phyloP scores from a whole-genome alignment of 2,113 vertebrate species.

The Gallinago jamesoni region DNA sequence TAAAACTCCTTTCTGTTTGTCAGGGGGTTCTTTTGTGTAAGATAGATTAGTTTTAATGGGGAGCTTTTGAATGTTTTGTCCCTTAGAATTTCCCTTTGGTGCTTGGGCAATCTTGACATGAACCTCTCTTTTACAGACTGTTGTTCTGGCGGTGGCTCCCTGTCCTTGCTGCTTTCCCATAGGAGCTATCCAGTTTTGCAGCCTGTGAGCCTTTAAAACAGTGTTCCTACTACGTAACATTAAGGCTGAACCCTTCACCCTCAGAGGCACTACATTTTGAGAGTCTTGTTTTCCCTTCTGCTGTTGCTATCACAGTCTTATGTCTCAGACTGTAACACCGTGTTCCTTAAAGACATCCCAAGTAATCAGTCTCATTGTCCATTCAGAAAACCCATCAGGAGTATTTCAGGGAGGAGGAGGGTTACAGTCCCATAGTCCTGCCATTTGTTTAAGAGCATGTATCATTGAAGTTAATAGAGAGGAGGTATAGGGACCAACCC shows the following conservation, averaged over 20 bases:
- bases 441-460: not conserved
- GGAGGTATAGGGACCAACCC: not conserved
- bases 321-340: not conserved
- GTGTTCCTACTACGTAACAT: not conserved
- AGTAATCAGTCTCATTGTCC: not conserved
- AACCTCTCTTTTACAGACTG: not conserved
- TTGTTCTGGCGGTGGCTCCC: not conserved
- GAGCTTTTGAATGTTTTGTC: not conserved
- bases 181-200: not conserved
- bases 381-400: not conserved
- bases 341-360: not conserved
- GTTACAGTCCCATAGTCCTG: not conserved
- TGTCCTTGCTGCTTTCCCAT: not conserved
- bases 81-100: not conserved
- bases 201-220: not conserved
- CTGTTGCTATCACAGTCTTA: not conserved
- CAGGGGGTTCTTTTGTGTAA: not conserved
- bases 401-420: not conserved
- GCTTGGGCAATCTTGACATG: not conserved
- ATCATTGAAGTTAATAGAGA: not conserved
- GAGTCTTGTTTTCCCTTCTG: not conserved
- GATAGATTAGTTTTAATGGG: not conserved
- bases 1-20: not conserved
- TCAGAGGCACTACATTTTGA: not conserved
- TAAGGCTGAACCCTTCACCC: not conserved